Percentiles rank a stretch among this genome's conserved stretches.
phyloP scores from a whole-genome alignment of 2,888 invertebrate genomes.

The Prosopocoilus inquinatus region DNA sequence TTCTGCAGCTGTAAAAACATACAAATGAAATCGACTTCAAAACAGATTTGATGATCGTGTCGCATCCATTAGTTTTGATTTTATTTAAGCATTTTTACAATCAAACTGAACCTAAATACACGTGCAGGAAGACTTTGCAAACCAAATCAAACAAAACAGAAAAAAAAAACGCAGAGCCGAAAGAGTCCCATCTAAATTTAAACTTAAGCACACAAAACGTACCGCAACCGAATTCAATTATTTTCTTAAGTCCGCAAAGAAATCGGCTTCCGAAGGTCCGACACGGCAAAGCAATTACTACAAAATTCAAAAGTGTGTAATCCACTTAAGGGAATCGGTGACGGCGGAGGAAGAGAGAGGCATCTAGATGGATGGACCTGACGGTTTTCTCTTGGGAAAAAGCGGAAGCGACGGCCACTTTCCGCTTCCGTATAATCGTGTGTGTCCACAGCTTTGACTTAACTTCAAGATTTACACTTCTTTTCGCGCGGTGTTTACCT shows the following conservation, averaged over 20 bases:
- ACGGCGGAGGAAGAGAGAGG: conserved; percentile 17
- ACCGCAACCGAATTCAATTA: conserved; percentile 27
- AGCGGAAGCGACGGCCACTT: conserved; percentile 4
- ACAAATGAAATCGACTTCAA: too few relatives aligned
- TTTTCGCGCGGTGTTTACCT: neutral
- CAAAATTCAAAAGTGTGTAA: conserved; percentile 42
- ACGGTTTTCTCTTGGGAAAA: neutral
- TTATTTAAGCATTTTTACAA: too few relatives aligned
- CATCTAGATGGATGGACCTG: neutral
- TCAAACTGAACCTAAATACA: too few relatives aligned
- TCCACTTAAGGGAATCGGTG: conserved; percentile 43
- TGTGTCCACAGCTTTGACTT: neutral
- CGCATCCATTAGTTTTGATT: too few relatives aligned
- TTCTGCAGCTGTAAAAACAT: too few relatives aligned
- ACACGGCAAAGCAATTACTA: conserved; percentile 43
- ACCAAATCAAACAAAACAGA: neutral
- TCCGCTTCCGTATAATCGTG: conserved; percentile 4
- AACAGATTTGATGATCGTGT: too few relatives aligned
- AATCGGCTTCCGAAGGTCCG: conserved; percentile 31
- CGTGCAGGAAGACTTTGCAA: too few relatives aligned
- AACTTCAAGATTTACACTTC: neutral
- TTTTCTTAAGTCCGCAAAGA: conserved; percentile 24
- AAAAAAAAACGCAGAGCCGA: neutral
- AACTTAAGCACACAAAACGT: conserved; percentile 24
- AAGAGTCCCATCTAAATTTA: conserved; percentile 7